Evolutionary conservation across 2,888 invertebrate genomes (phyloP), one percentile per base, ranked within the genome.

Genomic region (Drosophila kuntzei): DNA sequence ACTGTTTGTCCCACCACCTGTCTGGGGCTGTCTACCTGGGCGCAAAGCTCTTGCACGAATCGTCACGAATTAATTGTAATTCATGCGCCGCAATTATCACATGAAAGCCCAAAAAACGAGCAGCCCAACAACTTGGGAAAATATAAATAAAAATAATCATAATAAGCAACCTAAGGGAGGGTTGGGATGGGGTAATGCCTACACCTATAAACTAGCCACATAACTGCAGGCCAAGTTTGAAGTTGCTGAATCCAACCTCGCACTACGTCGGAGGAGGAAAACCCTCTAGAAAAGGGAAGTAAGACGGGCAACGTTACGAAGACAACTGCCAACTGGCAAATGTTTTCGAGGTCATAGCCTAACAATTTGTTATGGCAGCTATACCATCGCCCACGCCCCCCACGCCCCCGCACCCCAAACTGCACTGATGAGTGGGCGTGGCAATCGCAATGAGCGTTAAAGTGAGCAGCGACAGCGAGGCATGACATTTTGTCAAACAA

Each of bases 61-160:
- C 76, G 85, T 87, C 76, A 81, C 85, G 89, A 91, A 90, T 91
- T 91, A 91, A 92, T 91, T 91, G 91, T 90, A 90, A 91, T 92
- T 91, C 91, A 90, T 91, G 87, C 89, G 90, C 92, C 90, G 90
- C 92, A 91, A 91, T 91, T 92, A 91, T 91, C 90, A 89, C 87
- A 90, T 88, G 82, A 89, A 89, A 80, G 54, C 64, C 70, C 37
- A 44, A 43, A 49, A 70, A 9, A 72, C 34, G 53, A 67, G 54
- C 53, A 49, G 36, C 32, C 64, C 22, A 58, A 60, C 34, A 68
- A 62, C 62, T 65, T 80, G 59, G 51, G 57, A 47, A 55, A 71
- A 64, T 39, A 47, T 54, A 18, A 43, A 16, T 20, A 12, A n/a
- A 25, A 53, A 44, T 16, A 22, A 61, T 57, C 39, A 66, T 41